These are phyloP conservation scores for Dipus sagitta DNA, from an alignment of 2,797 vertebrate genomes.

Conservation along the genomic window DNA sequence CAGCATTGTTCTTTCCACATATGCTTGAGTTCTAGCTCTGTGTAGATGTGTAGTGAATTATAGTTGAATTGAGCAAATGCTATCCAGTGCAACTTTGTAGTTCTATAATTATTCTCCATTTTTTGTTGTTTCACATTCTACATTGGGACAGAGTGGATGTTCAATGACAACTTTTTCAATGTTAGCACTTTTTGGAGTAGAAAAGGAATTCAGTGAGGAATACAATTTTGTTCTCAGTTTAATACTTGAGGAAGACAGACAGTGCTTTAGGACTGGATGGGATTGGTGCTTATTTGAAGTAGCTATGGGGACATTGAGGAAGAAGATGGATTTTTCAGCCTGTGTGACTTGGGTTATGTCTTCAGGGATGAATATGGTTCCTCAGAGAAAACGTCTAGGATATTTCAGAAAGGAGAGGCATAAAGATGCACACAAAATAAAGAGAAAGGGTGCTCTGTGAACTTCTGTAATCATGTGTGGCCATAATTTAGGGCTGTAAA, in stretches of 20 bases:
- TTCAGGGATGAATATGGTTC: background rate
- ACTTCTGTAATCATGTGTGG: background rate
- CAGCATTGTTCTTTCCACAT: background rate
- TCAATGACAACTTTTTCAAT: slow-evolving; percentile 37
- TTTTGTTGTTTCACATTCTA: background rate
- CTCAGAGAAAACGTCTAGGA: background rate
- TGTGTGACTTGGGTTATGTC: background rate
- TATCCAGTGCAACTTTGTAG: background rate
- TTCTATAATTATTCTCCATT: background rate
- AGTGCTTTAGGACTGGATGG: background rate
- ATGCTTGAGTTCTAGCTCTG: background rate
- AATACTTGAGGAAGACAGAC: background rate
- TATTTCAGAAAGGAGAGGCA: background rate
- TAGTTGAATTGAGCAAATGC: background rate
- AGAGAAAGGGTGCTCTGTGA: background rate
- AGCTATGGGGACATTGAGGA: background rate
- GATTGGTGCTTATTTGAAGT: background rate
- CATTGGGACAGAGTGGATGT: background rate
- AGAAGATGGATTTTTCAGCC: background rate
- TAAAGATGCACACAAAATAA: background rate
- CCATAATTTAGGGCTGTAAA: background rate
- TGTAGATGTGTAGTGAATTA: background rate
- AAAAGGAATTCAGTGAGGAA: background rate
- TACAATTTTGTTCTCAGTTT: background rate
- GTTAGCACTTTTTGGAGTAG: background rate